These are phyloP conservation scores for Zygaena filipendulae DNA, from an alignment of 2,888 invertebrate genomes.

Conservation along the genomic window DNA sequence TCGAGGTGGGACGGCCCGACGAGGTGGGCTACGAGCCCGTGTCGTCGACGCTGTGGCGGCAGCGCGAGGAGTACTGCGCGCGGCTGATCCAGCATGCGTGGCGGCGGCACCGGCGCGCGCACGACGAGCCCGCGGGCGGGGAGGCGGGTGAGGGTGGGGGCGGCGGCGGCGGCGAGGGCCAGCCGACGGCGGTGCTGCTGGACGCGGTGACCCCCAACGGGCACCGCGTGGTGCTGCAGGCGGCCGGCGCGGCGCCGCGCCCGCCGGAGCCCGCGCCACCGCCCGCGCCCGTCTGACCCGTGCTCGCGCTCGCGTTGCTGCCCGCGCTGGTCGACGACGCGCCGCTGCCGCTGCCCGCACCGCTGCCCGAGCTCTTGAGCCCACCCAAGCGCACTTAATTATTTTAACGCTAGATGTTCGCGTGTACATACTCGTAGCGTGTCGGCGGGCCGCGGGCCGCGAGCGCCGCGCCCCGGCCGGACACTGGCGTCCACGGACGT, in stretches of 20 bases:
- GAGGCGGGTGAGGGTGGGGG: conserved; percentile 23
- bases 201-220: conserved; percentile 86
- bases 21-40: conserved; percentile 94
- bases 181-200: conserved; percentile 88
- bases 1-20: conserved; percentile 88
- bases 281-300: conserved; percentile 74
- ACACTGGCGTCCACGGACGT: conserved; percentile 40
- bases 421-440: conserved; percentile 34
- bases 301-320: conserved; percentile 65
- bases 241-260: conserved; percentile 87
- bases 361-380: conserved; percentile 64
- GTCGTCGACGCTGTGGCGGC: conserved; percentile 94
- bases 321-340: conserved; percentile 59
- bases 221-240: conserved; percentile 91
- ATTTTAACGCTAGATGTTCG: conserved; percentile 51
- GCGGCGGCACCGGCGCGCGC: conserved; percentile 84
- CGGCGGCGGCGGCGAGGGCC: conserved; percentile 48
- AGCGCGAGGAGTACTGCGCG: conserved; percentile 97
- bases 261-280: conserved; percentile 86
- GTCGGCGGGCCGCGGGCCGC: conserved; percentile 37
- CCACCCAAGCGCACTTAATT: conserved; percentile 59
- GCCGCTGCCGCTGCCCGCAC: conserved; percentile 61
- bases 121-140: conserved; percentile 65
- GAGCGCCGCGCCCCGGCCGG: conserved; percentile 26
- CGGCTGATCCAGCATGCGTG: conserved; percentile 95